Evolutionary conservation across 1,140 invertebrate species (phyloP), one percentile per base, ranked within the genome.

Genomic region (Drosophila nannoptera): DNA sequence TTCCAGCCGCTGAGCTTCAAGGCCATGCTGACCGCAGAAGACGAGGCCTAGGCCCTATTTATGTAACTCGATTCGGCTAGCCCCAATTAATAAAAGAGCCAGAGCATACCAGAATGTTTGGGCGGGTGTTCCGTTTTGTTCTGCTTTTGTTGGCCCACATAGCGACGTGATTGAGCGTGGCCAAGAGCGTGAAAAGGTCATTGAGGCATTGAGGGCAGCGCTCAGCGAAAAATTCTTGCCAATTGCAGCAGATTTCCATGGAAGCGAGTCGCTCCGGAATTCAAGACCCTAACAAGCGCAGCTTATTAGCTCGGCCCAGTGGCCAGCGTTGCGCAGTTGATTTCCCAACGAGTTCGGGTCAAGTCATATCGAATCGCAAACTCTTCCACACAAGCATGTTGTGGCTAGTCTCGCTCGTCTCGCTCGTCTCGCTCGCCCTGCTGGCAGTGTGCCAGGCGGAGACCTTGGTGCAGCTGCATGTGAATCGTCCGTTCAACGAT

Each of bases 1-100:
- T 99, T 99, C 92, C 92, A 95, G 77, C 97, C 98, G 50, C 98
- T 99, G 92, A 96, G 94, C 73, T 99, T 99, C 91, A 96, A 96
- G 86, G 93, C 92, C 5, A 95, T 98, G 56, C 93, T 94, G 61
- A 90, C 90, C 8, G 93, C 93, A 73, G 92, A 91, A n/a, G 88
- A 87, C 2, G 88, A 89, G 38, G 70, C 68, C 16, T 84, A 74
- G 46, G 29, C 35, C 32, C 14, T 2, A 7, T 9, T 64, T 22
- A 67, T 45, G 56, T 62, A 67, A 80, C 56, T 69, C 76, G 55
- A 69, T 38, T 81, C 62, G 77, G 73, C 81, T 69, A 70, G 11
- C 40, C 62, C 70, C 78, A 84, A 22, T 84, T 84, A 83, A 83
- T 83, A 84, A 78, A 64, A 77, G 45, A 29, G 40, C 22, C 16